Evolutionary conservation across 2,888 invertebrate species (phyloP).

Genomic region (Drosophila meridionalis): DNA sequence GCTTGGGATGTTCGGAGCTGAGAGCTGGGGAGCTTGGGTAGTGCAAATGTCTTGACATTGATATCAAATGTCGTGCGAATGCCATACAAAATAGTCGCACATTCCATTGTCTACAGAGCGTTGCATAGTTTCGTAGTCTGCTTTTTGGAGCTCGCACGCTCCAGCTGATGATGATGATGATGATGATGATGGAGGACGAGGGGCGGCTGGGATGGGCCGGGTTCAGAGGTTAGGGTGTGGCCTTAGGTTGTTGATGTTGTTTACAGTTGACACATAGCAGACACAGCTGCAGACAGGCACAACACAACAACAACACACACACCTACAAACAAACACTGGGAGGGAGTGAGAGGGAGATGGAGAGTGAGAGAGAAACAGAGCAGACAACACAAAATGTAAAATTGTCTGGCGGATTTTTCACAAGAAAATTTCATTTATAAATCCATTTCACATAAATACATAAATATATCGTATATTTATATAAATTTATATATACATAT

Average conservation of each 20-base stretch:
- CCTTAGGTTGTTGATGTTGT: slow-evolving; percentile 62
- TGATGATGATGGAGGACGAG: background rate
- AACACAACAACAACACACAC: slow-evolving; percentile 14
- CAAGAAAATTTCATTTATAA: slow-evolving; percentile 53
- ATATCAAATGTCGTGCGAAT: slow-evolving; percentile 74
- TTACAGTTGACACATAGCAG: slow-evolving; percentile 78
- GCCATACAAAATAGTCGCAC: slow-evolving; percentile 49
- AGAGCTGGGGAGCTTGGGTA: background rate
- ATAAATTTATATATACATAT: background rate
- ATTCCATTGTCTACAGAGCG: slow-evolving; percentile 60
- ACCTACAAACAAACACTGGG: slow-evolving; percentile 14
- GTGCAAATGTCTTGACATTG: slow-evolving; percentile 75
- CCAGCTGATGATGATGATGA: slow-evolving; percentile 31
- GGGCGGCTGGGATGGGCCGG: background rate
- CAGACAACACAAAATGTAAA: slow-evolving; percentile 49
- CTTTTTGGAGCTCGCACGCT: slow-evolving; percentile 44
- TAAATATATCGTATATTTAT: background rate
- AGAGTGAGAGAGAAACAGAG: background rate
- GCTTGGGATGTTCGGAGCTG: background rate
- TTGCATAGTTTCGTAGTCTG: slow-evolving; percentile 63
- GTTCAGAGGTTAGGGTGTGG: slow-evolving; percentile 13
- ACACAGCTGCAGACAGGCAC: slow-evolving; percentile 73
- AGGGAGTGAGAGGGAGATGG: background rate
- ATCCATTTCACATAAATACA: slow-evolving; percentile 9
- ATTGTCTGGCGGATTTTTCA: slow-evolving; percentile 48